phyloP scores from a whole-genome alignment of 1,140 invertebrate genomes.

The Zaprionus camerounensis region DNA sequence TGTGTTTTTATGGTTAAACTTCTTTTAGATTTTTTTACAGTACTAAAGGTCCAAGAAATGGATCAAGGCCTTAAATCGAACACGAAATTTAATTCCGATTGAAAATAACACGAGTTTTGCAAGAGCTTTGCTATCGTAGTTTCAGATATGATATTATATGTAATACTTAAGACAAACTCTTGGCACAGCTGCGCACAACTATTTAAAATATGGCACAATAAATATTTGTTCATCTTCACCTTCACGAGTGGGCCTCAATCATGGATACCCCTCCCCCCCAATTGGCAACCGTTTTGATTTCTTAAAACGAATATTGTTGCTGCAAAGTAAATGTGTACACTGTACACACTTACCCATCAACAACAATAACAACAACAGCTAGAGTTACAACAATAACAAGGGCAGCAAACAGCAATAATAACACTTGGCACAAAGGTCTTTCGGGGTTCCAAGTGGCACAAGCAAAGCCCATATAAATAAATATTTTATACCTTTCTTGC shows the following conservation, averaged over 20 bases:
- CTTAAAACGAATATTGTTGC: slow-evolving; percentile 32
- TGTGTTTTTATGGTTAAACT: not conserved
- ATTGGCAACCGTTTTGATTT: slow-evolving; percentile 43
- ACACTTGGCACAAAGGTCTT: slow-evolving; percentile 56
- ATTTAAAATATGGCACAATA: slow-evolving; percentile 42
- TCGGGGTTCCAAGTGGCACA: slow-evolving; percentile 59
- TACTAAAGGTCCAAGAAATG: not conserved
- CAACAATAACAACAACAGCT: not conserved
- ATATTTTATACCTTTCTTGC: slow-evolving; percentile 76
- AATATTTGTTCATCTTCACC: slow-evolving; percentile 53
- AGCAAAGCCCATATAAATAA: slow-evolving; percentile 78
- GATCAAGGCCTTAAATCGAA: not conserved
- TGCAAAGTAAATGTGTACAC: slow-evolving; percentile 38
- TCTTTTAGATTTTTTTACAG: not conserved
- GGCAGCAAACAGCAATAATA: slow-evolving; percentile 49
- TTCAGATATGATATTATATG: not conserved
- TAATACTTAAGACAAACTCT: not conserved
- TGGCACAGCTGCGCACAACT: slow-evolving; percentile 9
- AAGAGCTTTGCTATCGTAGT: not conserved
- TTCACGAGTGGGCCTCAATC: slow-evolving; percentile 11
- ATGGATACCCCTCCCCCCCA: not conserved
- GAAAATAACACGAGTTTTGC: not conserved
- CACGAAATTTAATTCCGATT: not conserved
- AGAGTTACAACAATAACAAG: slow-evolving; percentile 27
- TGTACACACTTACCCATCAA: slow-evolving; percentile 18